phyloP scores from a whole-genome alignment of 1,140 invertebrate genomes.

The Tetragnatha versicolor region DNA sequence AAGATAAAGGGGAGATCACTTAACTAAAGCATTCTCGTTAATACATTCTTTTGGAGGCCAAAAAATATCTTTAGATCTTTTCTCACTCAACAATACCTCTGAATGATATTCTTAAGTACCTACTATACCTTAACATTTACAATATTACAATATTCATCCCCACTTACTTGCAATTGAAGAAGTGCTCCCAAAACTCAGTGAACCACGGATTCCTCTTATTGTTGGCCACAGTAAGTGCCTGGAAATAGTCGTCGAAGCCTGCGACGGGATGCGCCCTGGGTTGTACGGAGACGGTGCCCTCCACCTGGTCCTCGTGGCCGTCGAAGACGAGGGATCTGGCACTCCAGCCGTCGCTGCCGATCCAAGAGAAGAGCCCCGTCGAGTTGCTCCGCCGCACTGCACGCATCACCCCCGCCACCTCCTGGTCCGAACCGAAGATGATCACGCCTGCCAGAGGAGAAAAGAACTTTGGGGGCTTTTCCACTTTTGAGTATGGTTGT shows the following conservation, averaged over 20 bases:
- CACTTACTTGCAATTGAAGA: slow-evolving; percentile 71
- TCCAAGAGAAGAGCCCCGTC: slow-evolving; percentile 92
- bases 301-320: slow-evolving; percentile 81
- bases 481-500: too few relatives aligned
- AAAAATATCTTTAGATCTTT: neutral
- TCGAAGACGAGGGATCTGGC: slow-evolving; percentile 85
- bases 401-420: slow-evolving; percentile 91
- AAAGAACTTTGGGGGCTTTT: too few relatives aligned
- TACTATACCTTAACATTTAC: too few relatives aligned
- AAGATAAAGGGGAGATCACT: too few relatives aligned
- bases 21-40: neutral
- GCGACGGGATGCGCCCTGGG: slow-evolving; percentile 85
- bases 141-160: neutral
- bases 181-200: slow-evolving; percentile 92
- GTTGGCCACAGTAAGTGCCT: slow-evolving; percentile 81
- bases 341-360: slow-evolving; percentile 93
- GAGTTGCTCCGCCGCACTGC: slow-evolving; percentile 85
- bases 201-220: slow-evolving; percentile 93
- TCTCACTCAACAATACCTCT: neutral
- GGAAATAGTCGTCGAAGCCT: slow-evolving; percentile 89
- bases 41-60: neutral
- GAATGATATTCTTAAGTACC: neutral
- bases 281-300: slow-evolving; percentile 84
- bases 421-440: slow-evolving; percentile 94
- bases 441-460: slow-evolving; percentile 76